A percentile compares a stretch with the other conserved stretches of the same genome.
Conservation (phyloP, 2,113 vertebrate genomes). For the Cettia cetti region DNA sequence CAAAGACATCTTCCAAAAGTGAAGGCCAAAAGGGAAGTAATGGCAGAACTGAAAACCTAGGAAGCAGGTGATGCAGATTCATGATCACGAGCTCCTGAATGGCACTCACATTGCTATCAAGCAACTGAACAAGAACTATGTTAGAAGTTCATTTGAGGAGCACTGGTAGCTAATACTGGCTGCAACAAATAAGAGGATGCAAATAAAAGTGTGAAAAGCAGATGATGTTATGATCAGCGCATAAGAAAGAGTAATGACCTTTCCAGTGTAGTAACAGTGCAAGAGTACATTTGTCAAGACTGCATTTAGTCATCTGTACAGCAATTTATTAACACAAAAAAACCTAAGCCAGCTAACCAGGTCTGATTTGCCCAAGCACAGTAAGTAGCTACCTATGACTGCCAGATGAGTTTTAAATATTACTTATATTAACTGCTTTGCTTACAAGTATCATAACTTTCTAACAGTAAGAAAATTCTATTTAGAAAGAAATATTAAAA, state of each 20-base stretch:
- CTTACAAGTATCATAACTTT: not conserved
- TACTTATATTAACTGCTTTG: not conserved
- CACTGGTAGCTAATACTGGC: not conserved
- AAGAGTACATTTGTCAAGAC: not conserved
- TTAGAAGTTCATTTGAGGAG: not conserved
- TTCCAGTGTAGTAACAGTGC: not conserved
- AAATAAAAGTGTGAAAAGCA: not conserved
- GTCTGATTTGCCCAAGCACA: not conserved
- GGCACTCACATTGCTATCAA: not conserved
- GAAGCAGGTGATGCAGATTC: accelerated
- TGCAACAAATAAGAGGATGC: not conserved
- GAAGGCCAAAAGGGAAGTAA: not conserved
- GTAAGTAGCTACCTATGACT: not conserved
- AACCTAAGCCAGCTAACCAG: not conserved
- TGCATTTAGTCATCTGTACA: not conserved
- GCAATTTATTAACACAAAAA: not conserved
- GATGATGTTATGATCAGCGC: not conserved
- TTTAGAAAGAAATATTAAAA: not conserved
- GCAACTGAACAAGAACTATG: not conserved
- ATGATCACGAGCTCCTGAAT: not conserved
- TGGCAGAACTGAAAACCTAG: not conserved
- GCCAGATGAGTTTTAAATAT: not conserved
- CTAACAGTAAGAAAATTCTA: not conserved
- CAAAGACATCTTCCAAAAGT: not conserved
- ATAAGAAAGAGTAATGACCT: not conserved